Evolutionary conservation across 2,888 invertebrate species (phyloP), one percentile per base, ranked within the genome.

Genomic region (Andrena trimmerana): DNA sequence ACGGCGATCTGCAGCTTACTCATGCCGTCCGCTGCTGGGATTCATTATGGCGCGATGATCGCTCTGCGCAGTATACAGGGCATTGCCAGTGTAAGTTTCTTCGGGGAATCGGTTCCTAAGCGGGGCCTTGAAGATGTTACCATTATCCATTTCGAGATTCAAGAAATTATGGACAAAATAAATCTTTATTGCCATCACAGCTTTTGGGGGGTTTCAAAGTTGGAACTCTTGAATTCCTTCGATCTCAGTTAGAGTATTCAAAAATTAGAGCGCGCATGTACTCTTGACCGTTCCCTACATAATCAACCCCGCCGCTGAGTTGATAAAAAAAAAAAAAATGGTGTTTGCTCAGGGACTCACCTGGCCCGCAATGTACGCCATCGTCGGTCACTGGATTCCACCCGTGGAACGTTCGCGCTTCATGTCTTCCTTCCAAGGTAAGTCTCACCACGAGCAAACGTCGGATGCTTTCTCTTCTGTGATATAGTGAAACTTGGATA

Each of bases 281-380:
- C 36, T 36, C 36, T 10, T 42, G 13, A 42, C 3, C 13, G 42
- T 42, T 42, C 42, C 42, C 42, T 13, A 13, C 0, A 42, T 42
- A 13, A 42, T 20, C 20, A 0, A 0, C 20, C 20, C 20, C 20
- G 20, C 20, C 20, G 20, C 0, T 20, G 20, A 20, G 20, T 20
- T 20, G 20, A 20, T 20, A 20, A 20, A 20, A 27, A 60, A 20
- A 20, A 27, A 60, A 8, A 2, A 20, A 77, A 60, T 27, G 20
- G 7, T 63, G 2, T 73, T 33, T 63, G n/a, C 75, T 73, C 85
- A 96, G 95, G 97, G 97, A 36, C 92, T 97, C 75, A 97, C 97
- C 13, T 97, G 97, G 97, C 97, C 97, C 16, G 96, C 97, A 0
- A 97, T 97, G 97, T 97, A 96, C 91, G 96, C 96, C 0, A 94